These are phyloP conservation scores for Nasonia vitripennis DNA, from an alignment of 1,140 invertebrate species.

Conservation along the genomic window DNA sequence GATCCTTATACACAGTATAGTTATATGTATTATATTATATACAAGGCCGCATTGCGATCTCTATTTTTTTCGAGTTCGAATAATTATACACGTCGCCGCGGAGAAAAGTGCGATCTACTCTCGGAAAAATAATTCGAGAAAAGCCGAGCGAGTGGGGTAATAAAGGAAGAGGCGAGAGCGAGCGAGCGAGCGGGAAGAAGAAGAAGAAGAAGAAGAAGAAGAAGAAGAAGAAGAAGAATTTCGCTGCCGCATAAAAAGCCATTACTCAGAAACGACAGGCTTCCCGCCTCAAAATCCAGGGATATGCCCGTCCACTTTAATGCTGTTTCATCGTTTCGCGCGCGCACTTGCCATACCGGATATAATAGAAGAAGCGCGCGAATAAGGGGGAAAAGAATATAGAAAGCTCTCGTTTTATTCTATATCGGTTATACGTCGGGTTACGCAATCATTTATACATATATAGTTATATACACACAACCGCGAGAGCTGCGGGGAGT, in stretches of 20 bases:
- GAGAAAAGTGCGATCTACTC: background rate
- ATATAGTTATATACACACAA: too few species aligned
- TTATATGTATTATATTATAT: too few species aligned
- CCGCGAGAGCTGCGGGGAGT: too few species aligned
- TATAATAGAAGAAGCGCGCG: too few species aligned
- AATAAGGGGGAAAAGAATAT: too few species aligned
- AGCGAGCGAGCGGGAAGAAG: too few species aligned
- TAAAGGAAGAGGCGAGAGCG: background rate
- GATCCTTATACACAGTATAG: too few species aligned
- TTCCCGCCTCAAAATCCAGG: background rate
- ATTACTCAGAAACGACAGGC: conserved; percentile 27
- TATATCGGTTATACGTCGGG: too few species aligned
- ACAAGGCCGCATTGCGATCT: too few species aligned
- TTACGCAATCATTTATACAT: too few species aligned
- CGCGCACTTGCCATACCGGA: too few species aligned
- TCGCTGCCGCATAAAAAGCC: conserved; percentile 25
- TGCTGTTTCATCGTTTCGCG: background rate
- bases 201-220: background rate
- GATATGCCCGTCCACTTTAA: conserved; percentile 18
- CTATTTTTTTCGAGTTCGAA: background rate
- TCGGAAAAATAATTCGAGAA: conserved; percentile 4
- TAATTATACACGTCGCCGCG: background rate
- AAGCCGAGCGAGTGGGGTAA: background rate
- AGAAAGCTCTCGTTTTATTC: too few species aligned
- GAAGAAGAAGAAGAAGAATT: background rate